A percentile compares a stretch with the other conserved stretches of the same genome.
These are phyloP conservation scores for Chauna torquata DNA, from an alignment of 2,113 vertebrate genomes.

Conservation along the genomic window DNA sequence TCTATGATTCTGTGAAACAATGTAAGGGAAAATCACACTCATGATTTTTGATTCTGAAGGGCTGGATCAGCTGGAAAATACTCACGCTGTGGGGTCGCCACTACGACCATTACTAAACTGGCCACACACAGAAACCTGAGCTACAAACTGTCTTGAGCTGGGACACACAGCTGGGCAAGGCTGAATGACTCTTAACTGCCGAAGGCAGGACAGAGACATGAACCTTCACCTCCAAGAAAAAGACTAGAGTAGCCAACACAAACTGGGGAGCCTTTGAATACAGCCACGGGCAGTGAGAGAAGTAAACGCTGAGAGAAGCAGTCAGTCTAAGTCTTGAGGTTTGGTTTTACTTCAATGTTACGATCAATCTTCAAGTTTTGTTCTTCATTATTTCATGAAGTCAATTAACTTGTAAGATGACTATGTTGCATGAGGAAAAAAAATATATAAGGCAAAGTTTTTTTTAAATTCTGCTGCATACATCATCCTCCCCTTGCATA, in stretches of 20 bases:
- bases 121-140: background rate
- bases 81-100: background rate
- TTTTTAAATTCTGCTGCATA: background rate
- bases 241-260: background rate
- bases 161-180: background rate
- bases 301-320: background rate
- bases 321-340: background rate
- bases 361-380: background rate
- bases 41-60: background rate
- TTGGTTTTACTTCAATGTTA: background rate
- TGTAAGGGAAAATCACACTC: background rate
- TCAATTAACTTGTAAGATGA: background rate
- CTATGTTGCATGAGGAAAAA: background rate
- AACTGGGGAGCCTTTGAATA: background rate
- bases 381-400: background rate
- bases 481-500: background rate
- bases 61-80: background rate
- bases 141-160: background rate
- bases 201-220: background rate
- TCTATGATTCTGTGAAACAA: background rate
- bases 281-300: background rate
- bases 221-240: background rate
- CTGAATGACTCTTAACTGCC: background rate
- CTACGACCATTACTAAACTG: background rate
- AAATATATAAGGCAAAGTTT: background rate